Conservation (phyloP, 2,113 vertebrate species). For the Carollia perspicillata region DNA sequence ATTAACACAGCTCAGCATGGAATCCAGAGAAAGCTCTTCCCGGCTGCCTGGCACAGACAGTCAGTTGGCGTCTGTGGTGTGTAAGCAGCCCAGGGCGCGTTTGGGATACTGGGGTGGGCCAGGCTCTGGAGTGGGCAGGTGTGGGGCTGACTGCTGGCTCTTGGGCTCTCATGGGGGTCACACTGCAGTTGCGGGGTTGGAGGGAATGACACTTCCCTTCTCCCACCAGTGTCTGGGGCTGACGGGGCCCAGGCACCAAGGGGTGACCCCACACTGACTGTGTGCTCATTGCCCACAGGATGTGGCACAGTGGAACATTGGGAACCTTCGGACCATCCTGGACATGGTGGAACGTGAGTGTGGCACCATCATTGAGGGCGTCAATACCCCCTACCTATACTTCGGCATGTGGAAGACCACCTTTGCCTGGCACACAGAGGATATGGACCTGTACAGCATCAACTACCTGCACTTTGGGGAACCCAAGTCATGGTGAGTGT, state of each 20-base stretch:
- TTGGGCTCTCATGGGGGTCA: background rate
- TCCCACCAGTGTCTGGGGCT: background rate
- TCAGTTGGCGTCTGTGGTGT: accelerated
- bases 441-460: constrained; percentile 99
- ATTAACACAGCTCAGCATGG: accelerated
- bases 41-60: accelerated
- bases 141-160: background rate
- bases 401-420: constrained; percentile 99
- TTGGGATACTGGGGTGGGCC: accelerated
- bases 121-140: background rate
- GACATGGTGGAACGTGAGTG: constrained; percentile 99
- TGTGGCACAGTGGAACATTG: constrained; percentile 95
- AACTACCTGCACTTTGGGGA: constrained; percentile 99
- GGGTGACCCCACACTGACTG: background rate
- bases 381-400: constrained; percentile 98
- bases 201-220: background rate
- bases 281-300: constrained; percentile 77
- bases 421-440: constrained; percentile 98
- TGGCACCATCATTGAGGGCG: constrained; percentile 97
- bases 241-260: constrained; percentile 21
- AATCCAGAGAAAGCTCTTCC: background rate
- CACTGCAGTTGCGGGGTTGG: accelerated
- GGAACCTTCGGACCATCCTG: constrained; percentile 92
- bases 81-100: background rate
- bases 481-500: constrained; percentile 96